Percentiles rank a stretch among this genome's conserved stretches.
Evolutionary conservation across 53 echinoderm and acorn worm genomes (phyloP).

Genomic region (Astropecten irregularis): DNA sequence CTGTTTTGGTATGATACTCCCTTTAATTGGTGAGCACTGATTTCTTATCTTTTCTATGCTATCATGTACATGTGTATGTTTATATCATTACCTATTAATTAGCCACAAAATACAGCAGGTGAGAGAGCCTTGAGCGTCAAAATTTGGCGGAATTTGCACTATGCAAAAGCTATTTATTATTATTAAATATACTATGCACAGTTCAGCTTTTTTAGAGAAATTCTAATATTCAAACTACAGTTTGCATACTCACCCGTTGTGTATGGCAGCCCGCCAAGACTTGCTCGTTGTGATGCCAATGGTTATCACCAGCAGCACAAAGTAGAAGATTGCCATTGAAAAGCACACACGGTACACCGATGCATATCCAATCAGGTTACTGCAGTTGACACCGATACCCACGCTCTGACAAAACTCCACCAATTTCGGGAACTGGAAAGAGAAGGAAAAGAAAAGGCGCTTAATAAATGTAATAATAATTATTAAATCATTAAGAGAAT

Average conservation of each 20-base stretch:
- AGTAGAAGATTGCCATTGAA: constrained; percentile 78
- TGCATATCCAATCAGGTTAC: constrained; percentile 70
- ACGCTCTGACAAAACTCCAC: constrained; percentile 70
- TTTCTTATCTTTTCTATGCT: no score
- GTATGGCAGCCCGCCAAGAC: constrained; percentile 71
- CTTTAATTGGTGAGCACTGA: no score
- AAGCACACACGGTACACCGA: constrained; percentile 89
- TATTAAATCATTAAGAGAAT: neutral
- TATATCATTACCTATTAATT: no score
- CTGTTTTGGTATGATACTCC: no score
- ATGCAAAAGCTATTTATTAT: no score
- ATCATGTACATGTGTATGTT: no score
- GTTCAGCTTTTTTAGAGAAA: no score
- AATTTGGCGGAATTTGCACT: no score
- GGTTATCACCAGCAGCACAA: constrained; percentile 65
- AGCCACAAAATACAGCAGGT: no score
- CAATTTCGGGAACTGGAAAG: constrained; percentile 62
- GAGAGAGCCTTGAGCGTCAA: no score
- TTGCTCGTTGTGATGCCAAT: constrained; percentile 74
- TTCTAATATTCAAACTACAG: no score
- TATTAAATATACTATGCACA: no score
- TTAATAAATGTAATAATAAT: neutral
- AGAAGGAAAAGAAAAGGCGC: neutral
- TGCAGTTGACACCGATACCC: constrained; percentile 74
- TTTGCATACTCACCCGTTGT: constrained; percentile 95